Percentiles rank a stretch among this genome's conserved stretches.
phyloP scores from a whole-genome alignment of 2,888 invertebrate species.

The Drosophila phalerata region DNA sequence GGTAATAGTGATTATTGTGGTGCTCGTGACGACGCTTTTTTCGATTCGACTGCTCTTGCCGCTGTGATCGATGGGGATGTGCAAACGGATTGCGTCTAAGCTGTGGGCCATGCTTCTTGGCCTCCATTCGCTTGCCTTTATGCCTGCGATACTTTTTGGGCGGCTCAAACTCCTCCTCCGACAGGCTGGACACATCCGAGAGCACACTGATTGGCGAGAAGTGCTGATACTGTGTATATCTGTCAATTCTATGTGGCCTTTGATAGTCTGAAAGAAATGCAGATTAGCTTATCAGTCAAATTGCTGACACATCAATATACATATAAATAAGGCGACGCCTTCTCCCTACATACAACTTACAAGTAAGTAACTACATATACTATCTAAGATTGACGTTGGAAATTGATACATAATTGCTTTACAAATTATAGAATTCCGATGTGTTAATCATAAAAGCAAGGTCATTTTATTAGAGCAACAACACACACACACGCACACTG shows the following conservation, averaged over 20 bases:
- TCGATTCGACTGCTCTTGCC: conserved; percentile 11
- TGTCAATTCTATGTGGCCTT: conserved; percentile 23
- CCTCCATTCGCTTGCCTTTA: conserved; percentile 41
- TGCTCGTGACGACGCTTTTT: conserved; percentile 45
- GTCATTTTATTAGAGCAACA: conserved; percentile 17
- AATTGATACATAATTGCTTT: not conserved
- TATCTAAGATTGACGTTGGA: not conserved
- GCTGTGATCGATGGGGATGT: not conserved
- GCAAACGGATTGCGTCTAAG: conserved; percentile 28
- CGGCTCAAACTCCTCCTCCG: conserved; percentile 46
- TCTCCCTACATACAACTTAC: not conserved
- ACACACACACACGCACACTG: conserved; percentile 1
- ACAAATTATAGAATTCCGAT: conserved; percentile 5
- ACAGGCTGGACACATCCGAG: conserved; percentile 66
- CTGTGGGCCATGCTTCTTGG: conserved; percentile 6
- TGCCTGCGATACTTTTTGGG: conserved; percentile 49
- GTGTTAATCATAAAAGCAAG: conserved; percentile 19
- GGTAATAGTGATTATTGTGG: conserved; percentile 34
- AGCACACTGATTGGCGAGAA: conserved; percentile 54
- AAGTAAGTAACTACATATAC: not conserved
- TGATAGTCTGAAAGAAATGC: conserved; percentile 51
- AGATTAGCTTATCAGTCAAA: conserved; percentile 9
- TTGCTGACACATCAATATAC: not conserved
- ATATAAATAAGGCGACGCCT: conserved; percentile 8
- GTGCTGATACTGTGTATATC: conserved; percentile 26